Base-by-base conservation (phyloP, 2,113 vertebrate genomes). In the Brienomyrus longianalis region DNA sequence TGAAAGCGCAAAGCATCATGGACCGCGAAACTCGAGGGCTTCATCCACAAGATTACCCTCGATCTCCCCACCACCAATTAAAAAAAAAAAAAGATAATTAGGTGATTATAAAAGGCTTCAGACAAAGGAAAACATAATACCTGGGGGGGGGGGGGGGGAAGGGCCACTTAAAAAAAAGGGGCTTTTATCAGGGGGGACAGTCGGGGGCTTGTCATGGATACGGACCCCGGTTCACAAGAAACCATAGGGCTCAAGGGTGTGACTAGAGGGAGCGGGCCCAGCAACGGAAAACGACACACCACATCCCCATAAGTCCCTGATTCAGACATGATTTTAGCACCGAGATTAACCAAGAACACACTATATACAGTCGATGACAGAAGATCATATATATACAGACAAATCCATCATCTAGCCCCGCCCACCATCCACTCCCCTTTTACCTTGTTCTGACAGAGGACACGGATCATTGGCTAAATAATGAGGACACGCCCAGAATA, bases 291-390 rank as follows among this genome's bases (percentile, higher is more conserved):
- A 39, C 39, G 43, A 86, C 59, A 35, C 27, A 50, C 83, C 52
- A 62, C 56, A 92, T 91, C 66, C 77, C 19, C 80, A 56, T 77
- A 91, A 85, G 92, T 96, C 95, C 95, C 95, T 95, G 96, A 96
- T 94, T 95, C 92, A 91, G 94, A 94, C 92, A 39, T 93, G 90
- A 93, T 94, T 92, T 90, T 94, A 96, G 95, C 95, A 96, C 95
- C 96, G 88, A 92, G 93, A 92, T 94, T 94, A 91, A 90, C 92
- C 93, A 91, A 94, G 93, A 91, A 91, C 87, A 84, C 86, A 89
- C 83, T 89, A 90, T 93, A 89, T 85, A 92, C 92, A 93, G 70
- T 51, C 52, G 31, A 45, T 70, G 56, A 74, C 45, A 21, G 83
- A 74, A 70, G 43, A 74, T 90, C 52, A 62, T 50, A 83, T 45